Conservation (phyloP, 2,888 invertebrate genomes). For the Zaprionus bogoriensis region DNA sequence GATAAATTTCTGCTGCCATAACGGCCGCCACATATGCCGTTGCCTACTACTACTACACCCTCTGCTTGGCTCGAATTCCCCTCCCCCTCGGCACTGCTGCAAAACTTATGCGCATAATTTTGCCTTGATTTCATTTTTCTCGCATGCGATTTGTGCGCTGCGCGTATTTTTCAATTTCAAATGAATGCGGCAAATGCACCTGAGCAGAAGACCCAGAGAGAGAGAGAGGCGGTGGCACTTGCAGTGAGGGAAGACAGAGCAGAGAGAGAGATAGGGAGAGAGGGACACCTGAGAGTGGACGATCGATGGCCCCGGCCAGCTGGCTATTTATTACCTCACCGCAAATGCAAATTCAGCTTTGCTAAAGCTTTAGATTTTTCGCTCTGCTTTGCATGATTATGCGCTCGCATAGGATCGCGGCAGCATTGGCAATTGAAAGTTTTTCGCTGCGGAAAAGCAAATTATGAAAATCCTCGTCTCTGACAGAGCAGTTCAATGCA, state of each 20-base stretch:
- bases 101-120: conserved; percentile 78
- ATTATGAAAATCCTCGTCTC: conserved; percentile 47
- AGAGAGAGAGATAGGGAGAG: conserved; percentile 21
- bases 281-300: conserved; percentile 21
- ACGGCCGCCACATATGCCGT: conserved; percentile 74
- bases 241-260: conserved; percentile 19
- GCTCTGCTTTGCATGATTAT: conserved; percentile 48
- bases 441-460: conserved; percentile 31
- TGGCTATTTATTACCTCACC: conserved; percentile 76
- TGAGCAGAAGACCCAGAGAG: conserved; percentile 29
- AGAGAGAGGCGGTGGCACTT: background rate
- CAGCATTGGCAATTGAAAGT: conserved; percentile 51
- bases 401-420: conserved; percentile 8
- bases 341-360: conserved; percentile 65
- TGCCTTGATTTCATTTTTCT: conserved; percentile 77
- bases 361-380: conserved; percentile 35
- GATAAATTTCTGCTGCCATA: conserved; percentile 72
- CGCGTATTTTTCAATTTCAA: conserved; percentile 73
- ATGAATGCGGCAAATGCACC: conserved; percentile 43
- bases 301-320: conserved; percentile 65
- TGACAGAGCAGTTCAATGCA: conserved; percentile 48
- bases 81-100: no score
- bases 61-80: background rate
- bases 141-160: conserved; percentile 66
- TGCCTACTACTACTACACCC: conserved; percentile 23